Base-by-base conservation (phyloP, 2,113 vertebrate species). In the Anarrhichthys ocellatus region DNA sequence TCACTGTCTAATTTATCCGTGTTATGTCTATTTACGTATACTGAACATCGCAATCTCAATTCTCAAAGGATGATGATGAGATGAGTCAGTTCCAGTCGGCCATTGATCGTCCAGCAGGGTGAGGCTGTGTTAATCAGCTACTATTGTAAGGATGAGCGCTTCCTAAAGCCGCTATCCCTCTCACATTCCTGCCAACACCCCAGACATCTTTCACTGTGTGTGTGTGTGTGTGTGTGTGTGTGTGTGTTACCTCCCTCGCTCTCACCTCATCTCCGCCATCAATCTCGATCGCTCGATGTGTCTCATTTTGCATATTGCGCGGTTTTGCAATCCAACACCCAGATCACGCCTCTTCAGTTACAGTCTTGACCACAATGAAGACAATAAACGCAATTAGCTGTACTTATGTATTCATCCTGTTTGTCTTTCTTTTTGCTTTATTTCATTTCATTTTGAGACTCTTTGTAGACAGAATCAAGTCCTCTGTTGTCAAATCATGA, bases 121-220 rank as follows among this genome's bases (percentile, higher is more conserved):
- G 89, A 91, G 84, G 88, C 84, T 58, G 82, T 84, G 90, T 92
- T 95, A 93, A 95, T 95, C 92, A 95, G 89, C 85, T 65, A 42
- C 79, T 67, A 87, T 82, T 91, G 90, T 89, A 69, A 92, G 89
- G 90, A 92, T 84, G 85, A 92, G 90, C 83, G 66, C 81, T 82
- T 88, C 83, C 87, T 73, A 74, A 89, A 90, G 82, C 81, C 61
- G 22, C 87, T 82, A 69, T 82, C 80, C 81, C 48, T 89, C 89
- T 94, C 91, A 88, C 77, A 81, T 91, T 93, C 91, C 92, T 83
- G 79, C 80, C 76, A 87, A 76, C 85, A 75, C 76, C 62, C 29
- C 59, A 42, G 69, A 71, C 76, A 88, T 87, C 67, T 54, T 76
- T 84, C 87, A 85, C 70, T 65, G 59, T 82, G 76, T 42, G 15